Evolutionary conservation across 1,140 invertebrate genomes (phyloP), one percentile per base, ranked within the genome.

Genomic region (Zaprionus ghesquierei): DNA sequence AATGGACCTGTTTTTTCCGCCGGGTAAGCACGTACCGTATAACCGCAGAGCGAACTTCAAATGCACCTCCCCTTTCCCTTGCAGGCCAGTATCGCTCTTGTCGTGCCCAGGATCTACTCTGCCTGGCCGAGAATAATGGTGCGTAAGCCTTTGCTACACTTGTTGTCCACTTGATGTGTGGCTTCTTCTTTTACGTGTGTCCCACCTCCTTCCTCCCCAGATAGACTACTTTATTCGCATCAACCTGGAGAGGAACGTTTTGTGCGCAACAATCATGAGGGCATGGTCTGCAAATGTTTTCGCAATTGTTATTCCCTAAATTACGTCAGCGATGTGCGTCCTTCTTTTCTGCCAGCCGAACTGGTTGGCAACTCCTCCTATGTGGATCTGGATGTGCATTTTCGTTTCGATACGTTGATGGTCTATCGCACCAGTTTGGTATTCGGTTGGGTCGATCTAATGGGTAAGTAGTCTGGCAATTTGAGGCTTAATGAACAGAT

Each of bases 401-500:
- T 75, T 53, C 90, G 90, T 29, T 91, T 82, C 18, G 90, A 91
- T 25, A 89, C 90, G 23, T 58, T 91, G 25, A 82, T 91, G 77
- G 86, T 90, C 2, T 91, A 91, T 70, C 81, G 87, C 38, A 91
- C 90, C 10, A 90, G 87, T 69, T 74, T 91, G 31, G 77, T 91
- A 13, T 90, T 91, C 22, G 84, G 84, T 53, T 91, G 90, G 90
- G 75, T 91, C n/a, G 90, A 91, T 61, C 77, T 91, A 50, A 84
- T 91, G 79, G 90, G 90, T 91, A 23, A 89, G 73, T 63, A 46
- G 33, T 46, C 27, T 6, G 27, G 27, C 27, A 29, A 29, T 29
- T 29, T 9, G 6, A 29, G 13, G 13, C 10, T 1, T 46, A 46
- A 8, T 4, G 6, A 15, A 8, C 6, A 2, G n/a, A 29, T 13